Conservation (phyloP, 2,888 invertebrate genomes). For the Pelosia muscerda region DNA sequence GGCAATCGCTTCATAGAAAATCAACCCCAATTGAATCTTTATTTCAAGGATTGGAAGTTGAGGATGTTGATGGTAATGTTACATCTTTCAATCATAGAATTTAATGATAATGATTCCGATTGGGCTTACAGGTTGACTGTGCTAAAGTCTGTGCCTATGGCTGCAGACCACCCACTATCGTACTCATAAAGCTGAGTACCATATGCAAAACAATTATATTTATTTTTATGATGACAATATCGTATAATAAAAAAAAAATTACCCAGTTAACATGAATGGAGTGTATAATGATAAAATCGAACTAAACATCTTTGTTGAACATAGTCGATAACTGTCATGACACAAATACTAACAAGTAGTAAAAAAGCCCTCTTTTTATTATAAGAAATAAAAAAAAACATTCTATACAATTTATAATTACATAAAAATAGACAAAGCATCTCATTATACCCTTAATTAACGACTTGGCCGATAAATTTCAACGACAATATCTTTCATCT, state of each 20-base stretch:
- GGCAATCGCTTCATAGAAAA: too few species aligned
- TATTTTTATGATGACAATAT: not conserved
- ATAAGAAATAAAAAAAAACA: slow-evolving; percentile 20
- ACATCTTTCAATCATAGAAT: too few species aligned
- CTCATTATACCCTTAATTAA: slow-evolving; percentile 53
- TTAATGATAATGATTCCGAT: too few species aligned
- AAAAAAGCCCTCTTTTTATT: slow-evolving; percentile 22
- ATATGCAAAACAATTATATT: not conserved
- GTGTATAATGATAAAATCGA: slow-evolving; percentile 7
- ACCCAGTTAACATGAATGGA: not conserved
- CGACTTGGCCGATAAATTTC: slow-evolving; percentile 56
- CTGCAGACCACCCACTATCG: too few species aligned
- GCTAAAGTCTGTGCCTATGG: too few species aligned
- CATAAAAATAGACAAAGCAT: slow-evolving; percentile 33
- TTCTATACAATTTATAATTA: slow-evolving; percentile 42
- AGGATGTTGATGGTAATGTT: too few species aligned
- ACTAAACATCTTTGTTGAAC: slow-evolving; percentile 6
- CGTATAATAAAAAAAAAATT: too few species aligned
- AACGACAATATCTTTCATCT: slow-evolving; percentile 48
- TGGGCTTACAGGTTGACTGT: too few species aligned
- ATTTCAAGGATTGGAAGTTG: too few species aligned
- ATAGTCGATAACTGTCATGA: slow-evolving; percentile 23
- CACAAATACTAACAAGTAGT: slow-evolving; percentile 29
- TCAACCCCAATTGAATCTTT: too few species aligned
- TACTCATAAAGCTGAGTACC: too few species aligned